A percentile compares a stretch with the other conserved stretches of the same genome.
phyloP scores from a whole-genome alignment of 2,888 invertebrate species.

The Congeria kusceri region DNA sequence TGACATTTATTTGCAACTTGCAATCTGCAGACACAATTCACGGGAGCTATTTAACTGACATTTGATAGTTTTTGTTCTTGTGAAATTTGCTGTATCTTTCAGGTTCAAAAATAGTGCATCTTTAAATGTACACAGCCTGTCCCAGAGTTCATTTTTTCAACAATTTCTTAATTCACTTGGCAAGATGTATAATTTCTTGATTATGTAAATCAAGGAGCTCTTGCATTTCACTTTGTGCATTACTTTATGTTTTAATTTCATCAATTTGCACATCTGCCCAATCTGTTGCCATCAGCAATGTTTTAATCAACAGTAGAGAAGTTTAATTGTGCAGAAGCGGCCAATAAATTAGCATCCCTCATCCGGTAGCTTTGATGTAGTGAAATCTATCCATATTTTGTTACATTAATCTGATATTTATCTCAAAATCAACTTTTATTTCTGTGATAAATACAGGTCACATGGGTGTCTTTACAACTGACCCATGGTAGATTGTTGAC shows the following conservation, averaged over 20 bases:
- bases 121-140: no score
- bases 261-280: slow-evolving; percentile 35
- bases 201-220: slow-evolving; percentile 19
- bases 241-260: slow-evolving; percentile 33
- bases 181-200: slow-evolving; percentile 33
- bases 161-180: slow-evolving; percentile 25
- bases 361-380: slow-evolving; percentile 34
- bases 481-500: not conserved
- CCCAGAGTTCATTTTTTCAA: no score
- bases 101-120: no score
- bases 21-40: no score
- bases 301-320: slow-evolving; percentile 21
- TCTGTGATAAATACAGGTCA: no score
- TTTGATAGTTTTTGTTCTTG: no score
- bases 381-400: slow-evolving; percentile 51
- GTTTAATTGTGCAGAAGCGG: slow-evolving; percentile 51
- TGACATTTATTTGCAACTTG: no score
- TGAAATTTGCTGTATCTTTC: no score
- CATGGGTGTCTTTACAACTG: not conserved
- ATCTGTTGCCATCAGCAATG: not conserved
- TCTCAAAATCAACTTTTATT: no score
- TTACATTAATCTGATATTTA: slow-evolving; percentile 12
- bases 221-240: slow-evolving; percentile 22
- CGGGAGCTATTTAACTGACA: no score
- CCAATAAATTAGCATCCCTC: slow-evolving; percentile 44